Conservation (phyloP, 2,797 vertebrate species). For the Sitta carolinensis region DNA sequence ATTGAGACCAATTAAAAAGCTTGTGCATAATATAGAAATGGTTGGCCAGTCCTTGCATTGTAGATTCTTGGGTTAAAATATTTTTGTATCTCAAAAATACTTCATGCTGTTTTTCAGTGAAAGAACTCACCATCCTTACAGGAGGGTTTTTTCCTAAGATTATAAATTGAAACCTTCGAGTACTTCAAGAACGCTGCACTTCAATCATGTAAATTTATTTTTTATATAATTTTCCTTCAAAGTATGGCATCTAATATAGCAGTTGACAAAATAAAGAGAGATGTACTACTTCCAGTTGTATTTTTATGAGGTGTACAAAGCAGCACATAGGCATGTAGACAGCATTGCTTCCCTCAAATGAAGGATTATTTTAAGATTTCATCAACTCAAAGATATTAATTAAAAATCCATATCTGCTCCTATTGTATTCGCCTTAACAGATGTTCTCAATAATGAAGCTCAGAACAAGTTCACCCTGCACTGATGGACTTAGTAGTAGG, state of each 20-base stretch:
- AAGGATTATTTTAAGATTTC: neutral
- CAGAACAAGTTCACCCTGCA: neutral
- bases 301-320: slow-evolving; percentile 4
- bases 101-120: neutral
- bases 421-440: neutral
- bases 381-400: neutral
- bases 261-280: slow-evolving; percentile 17
- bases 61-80: neutral
- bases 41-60: neutral
- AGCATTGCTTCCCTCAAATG: neutral
- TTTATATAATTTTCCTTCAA: neutral
- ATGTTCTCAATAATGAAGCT: neutral
- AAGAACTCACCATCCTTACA: neutral
- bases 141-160: neutral
- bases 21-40: neutral
- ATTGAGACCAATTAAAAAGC: neutral
- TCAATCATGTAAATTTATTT: neutral
- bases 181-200: neutral
- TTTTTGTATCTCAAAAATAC: slow-evolving; percentile 19
- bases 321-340: neutral
- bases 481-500: neutral
- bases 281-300: neutral
- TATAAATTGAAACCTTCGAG: neutral
- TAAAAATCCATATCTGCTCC: neutral
- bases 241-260: neutral